Evolutionary conservation across 1,140 invertebrate species (phyloP).

Genomic region (Monomorium pharaonis): DNA sequence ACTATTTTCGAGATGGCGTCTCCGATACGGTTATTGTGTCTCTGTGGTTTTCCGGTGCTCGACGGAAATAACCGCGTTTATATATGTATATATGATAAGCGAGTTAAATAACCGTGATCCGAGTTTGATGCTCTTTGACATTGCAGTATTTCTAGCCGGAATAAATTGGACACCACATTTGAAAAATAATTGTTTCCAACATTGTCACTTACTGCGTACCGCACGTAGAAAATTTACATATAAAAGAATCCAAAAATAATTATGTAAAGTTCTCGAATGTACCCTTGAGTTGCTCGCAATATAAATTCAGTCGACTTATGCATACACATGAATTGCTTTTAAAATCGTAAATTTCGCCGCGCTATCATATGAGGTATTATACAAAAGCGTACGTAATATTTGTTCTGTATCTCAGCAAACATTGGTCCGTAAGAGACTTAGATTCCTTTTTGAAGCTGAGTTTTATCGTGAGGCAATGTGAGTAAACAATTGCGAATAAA

Average conservation of each 20-base stretch:
- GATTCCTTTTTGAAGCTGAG: not conserved
- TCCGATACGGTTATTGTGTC: conserved; percentile 23
- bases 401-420: not conserved
- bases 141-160: not conserved
- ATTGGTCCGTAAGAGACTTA: not conserved
- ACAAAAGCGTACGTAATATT: conserved; percentile 2
- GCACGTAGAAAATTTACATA: not conserved
- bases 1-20: not conserved
- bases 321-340: not conserved
- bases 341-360: conserved; percentile 27
- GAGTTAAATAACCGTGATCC: not conserved
- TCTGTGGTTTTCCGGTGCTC: not conserved
- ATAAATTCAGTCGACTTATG: not conserved
- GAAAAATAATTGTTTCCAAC: not conserved
- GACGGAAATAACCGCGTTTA: conserved; percentile 1
- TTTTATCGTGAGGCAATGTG: not conserved
- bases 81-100: not conserved
- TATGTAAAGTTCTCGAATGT: not conserved
- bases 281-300: not conserved
- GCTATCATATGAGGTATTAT: not conserved
- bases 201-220: not conserved
- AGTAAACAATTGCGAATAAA: not conserved
- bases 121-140: not conserved
- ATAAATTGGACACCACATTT: not conserved
- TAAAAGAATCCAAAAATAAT: not conserved